Base-by-base conservation (phyloP, 2,888 invertebrate genomes). In the Hyposoter didymator region DNA sequence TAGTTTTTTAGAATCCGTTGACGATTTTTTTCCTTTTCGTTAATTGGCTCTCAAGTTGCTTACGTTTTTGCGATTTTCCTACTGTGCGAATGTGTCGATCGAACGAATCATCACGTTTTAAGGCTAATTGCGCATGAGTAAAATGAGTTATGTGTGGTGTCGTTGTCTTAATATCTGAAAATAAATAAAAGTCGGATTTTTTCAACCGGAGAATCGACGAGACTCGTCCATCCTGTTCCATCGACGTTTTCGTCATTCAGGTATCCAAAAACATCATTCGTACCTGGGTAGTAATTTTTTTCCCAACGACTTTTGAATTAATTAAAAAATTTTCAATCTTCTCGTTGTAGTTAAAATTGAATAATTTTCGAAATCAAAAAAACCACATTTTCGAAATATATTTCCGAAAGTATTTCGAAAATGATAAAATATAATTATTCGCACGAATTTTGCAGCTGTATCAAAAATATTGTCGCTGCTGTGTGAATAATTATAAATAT, bases 81-180 rank as follows among this genome's bases (percentile, higher is more conserved):
- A 67, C 62, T 10, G 78, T 81, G 47, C 72, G 90, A 87, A 88
- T 88, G 87, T 87, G 84, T 87, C 86, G 82, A 78, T 87, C 81
- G 90, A 90, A 84, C 88, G 90, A 88, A 87, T 88, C 84, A 85
- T 88, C 87, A 89, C 88, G 90, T 88, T 72, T 75, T 85, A 85
- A 88, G 88, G 90, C 91, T 92, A 91, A 69, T 90, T 89, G 91
- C 91, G 92, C 92, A 92, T 92, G 92, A 87, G 90, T 92, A 92
- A 90, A 89, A 88, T 88, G 89, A 90, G 88, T 89, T 87, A 87
- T 90, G 87, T 90, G 88, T 91, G 89, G 82, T 84, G 39, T 82
- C 69, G 62, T 72, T 82, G 69, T 52, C 80, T 10, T 70, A 78
- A 85, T 83, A 69, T 80, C 82, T 55, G 78, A 82, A 43, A 35